Conservation (phyloP, 2,888 invertebrate genomes). For the Oscheius sp. region DNA sequence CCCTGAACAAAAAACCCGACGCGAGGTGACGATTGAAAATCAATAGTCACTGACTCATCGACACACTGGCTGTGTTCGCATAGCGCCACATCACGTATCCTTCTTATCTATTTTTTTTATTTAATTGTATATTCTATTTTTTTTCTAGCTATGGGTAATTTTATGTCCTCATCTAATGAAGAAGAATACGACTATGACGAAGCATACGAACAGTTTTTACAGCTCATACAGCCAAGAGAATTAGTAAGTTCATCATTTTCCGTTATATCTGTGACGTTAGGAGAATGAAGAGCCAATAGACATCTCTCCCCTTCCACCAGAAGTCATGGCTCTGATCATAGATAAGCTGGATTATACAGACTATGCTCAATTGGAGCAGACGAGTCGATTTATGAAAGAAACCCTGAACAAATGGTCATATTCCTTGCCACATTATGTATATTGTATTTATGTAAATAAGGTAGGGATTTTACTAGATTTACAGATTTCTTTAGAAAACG, state of each 20-base stretch:
- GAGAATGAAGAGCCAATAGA: not conserved
- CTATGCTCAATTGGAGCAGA: not conserved
- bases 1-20: too few species aligned
- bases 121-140: not conserved
- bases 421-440: not conserved
- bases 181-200: not conserved
- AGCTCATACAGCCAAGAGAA: not conserved
- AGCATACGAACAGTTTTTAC: not conserved
- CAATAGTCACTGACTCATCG: too few species aligned
- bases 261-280: not conserved
- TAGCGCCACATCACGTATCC: too few species aligned
- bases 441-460: not conserved
- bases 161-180: not conserved
- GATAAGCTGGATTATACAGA: conserved; percentile 2
- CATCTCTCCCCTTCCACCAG: not conserved
- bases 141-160: conserved; percentile 1
- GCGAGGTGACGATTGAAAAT: too few species aligned
- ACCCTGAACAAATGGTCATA: not conserved
- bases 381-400: not conserved
- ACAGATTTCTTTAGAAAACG: not conserved
- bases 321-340: not conserved
- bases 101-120: too few species aligned
- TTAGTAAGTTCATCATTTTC: not conserved
- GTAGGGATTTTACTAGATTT: not conserved
- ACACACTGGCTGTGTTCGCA: too few species aligned